Conservation (phyloP, 2,113 vertebrate species). For the Perca fluviatilis region DNA sequence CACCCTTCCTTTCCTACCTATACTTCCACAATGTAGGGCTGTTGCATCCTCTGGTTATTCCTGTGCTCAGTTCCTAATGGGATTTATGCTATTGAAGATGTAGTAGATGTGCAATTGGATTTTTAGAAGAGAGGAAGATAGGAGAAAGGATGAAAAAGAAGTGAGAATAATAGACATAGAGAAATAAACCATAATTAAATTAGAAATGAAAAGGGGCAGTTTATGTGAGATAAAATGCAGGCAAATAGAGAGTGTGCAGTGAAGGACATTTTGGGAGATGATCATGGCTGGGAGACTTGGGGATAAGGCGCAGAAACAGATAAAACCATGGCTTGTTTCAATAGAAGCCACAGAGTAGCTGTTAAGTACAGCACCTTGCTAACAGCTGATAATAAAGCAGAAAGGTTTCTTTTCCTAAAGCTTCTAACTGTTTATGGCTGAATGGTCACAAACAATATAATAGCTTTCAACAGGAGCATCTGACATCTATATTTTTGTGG, state of each 20-base stretch:
- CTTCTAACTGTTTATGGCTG: slow-evolving; percentile 34
- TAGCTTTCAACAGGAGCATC: slow-evolving; percentile 39
- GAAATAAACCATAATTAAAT: slow-evolving; percentile 22
- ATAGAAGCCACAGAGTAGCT: slow-evolving; percentile 31
- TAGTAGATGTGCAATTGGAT: slow-evolving; percentile 56
- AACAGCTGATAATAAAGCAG: slow-evolving; percentile 41
- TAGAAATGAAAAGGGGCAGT: slow-evolving; percentile 15
- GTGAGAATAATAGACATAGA: neutral
- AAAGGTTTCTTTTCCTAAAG: slow-evolving; percentile 33
- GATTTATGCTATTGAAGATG: slow-evolving; percentile 61
- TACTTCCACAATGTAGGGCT: neutral
- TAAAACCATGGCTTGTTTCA: slow-evolving; percentile 36
- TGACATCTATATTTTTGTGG: slow-evolving; percentile 14
- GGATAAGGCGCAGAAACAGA: slow-evolving; percentile 18
- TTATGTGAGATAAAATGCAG: slow-evolving; percentile 1
- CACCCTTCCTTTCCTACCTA: neutral
- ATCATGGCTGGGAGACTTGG: slow-evolving; percentile 7
- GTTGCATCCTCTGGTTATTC: slow-evolving; percentile 24
- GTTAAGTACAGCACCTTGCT: slow-evolving; percentile 41
- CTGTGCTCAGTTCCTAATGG: slow-evolving; percentile 31
- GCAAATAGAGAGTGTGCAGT: slow-evolving; percentile 8
- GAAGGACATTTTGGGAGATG: slow-evolving; percentile 38
- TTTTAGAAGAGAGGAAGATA: neutral
- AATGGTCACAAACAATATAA: slow-evolving; percentile 37
- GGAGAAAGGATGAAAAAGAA: no score